phyloP scores from a whole-genome alignment of 23 tunicate genomes.

The Aplidium turbinatum region DNA sequence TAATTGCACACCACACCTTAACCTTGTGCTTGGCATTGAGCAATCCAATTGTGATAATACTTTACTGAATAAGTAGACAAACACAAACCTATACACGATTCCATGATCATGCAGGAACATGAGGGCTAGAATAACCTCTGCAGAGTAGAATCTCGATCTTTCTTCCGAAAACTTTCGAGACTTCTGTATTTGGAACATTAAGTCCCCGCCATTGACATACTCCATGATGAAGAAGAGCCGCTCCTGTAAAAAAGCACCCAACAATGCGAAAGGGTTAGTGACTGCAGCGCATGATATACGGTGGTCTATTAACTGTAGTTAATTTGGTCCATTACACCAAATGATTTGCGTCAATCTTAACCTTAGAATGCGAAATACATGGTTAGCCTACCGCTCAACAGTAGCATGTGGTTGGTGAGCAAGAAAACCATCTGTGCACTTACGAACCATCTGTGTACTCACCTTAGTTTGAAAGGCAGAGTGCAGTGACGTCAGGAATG shows the following conservation, averaged over 20 bases:
- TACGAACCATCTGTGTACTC: neutral
- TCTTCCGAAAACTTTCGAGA: constrained; percentile 84
- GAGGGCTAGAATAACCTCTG: constrained; percentile 90
- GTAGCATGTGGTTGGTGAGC: too few species aligned
- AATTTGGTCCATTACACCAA: too few species aligned
- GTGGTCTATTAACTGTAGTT: too few species aligned
- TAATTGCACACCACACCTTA: too few species aligned
- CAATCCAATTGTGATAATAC: too few species aligned
- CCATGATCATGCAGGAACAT: constrained; percentile 92
- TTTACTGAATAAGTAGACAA: neutral
- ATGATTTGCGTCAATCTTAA: too few species aligned
- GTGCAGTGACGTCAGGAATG: constrained; percentile 93
- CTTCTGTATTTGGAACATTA: constrained; percentile 96
- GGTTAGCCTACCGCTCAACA: too few species aligned
- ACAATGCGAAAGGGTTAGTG: too few species aligned
- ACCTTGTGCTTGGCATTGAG: too few species aligned
- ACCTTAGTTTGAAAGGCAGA: constrained; percentile 90
- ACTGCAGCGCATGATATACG: too few species aligned
- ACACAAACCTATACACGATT: constrained; percentile 78
- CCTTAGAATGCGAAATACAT: too few species aligned
- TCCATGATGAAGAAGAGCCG: constrained; percentile 95
- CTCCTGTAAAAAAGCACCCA: constrained; percentile 66
- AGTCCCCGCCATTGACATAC: constrained; percentile 90
- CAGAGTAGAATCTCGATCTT: constrained; percentile 78
- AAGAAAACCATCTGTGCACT: neutral